A percentile compares a stretch with the other conserved stretches of the same genome.
Evolutionary conservation across 1,140 invertebrate genomes (phyloP).

Genomic region (Popillia japonica): DNA sequence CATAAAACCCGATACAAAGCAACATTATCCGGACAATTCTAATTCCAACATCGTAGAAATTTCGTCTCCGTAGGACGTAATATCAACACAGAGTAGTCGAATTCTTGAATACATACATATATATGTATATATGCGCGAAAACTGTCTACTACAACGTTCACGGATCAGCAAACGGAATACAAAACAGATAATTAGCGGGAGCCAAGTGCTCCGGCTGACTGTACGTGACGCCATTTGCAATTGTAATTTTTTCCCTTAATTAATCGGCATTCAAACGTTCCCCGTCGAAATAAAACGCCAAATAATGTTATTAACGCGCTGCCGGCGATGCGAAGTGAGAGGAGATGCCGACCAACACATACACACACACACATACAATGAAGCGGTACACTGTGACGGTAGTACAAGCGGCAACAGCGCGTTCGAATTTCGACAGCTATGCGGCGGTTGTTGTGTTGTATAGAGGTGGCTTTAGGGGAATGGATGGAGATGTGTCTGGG

Average conservation of each 20-base stretch:
- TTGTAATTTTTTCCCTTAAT: slow-evolving; percentile 35
- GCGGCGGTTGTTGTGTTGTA: background rate
- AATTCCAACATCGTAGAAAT: no score
- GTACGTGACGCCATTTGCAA: slow-evolving; percentile 29
- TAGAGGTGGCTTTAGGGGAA: background rate
- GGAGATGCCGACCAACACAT: background rate
- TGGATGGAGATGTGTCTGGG: slow-evolving; percentile 6
- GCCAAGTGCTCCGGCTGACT: slow-evolving; percentile 1
- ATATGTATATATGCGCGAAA: background rate
- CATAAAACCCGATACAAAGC: no score
- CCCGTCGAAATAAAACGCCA: slow-evolving; percentile 23
- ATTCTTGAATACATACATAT: background rate
- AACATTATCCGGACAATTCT: no score
- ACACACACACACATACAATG: background rate
- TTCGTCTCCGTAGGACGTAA: no score
- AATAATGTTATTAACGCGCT: slow-evolving; percentile 34
- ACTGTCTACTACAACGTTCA: slow-evolving; percentile 11
- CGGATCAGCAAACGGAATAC: slow-evolving; percentile 23
- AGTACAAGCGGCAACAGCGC: background rate
- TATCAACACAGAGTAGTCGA: no score
- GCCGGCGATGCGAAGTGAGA: background rate
- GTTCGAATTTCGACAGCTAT: slow-evolving; percentile 13
- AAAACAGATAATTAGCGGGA: slow-evolving; percentile 31
- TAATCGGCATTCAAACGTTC: slow-evolving; percentile 27
- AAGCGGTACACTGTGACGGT: no score